phyloP scores from a whole-genome alignment of 2,797 vertebrate species.

The Myotis myotis region DNA sequence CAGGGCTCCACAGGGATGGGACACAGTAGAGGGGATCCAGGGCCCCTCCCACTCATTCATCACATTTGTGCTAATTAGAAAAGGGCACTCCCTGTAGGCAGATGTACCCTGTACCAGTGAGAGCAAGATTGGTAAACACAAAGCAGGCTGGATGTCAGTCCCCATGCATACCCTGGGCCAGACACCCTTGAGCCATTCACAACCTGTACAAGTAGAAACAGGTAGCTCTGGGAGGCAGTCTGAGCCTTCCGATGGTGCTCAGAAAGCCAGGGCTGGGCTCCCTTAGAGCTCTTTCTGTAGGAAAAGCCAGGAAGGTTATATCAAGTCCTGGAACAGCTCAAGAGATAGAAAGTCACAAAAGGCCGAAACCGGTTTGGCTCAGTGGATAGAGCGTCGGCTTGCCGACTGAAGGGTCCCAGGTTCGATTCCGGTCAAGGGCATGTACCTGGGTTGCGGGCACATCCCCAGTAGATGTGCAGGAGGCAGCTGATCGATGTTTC shows the following conservation, averaged over 20 bases:
- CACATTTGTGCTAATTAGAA: conserved; percentile 43
- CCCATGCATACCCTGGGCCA: background rate
- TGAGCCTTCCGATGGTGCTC: background rate
- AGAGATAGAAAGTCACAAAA: background rate
- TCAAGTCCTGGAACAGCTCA: background rate
- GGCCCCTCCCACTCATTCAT: background rate
- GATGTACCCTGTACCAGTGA: background rate
- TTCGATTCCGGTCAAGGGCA: too few species aligned
- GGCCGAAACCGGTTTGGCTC: too few species aligned
- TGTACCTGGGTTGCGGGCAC: too few species aligned
- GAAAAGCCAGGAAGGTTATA: conserved; percentile 24
- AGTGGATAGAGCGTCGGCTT: too few species aligned
- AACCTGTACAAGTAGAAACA: background rate
- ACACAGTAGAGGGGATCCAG: background rate
- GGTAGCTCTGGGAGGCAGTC: background rate
- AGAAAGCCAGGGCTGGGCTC: background rate
- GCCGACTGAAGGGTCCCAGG: too few species aligned
- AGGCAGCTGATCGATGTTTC: too few species aligned
- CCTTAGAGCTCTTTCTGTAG: background rate
- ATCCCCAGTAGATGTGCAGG: too few species aligned
- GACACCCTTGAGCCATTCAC: background rate
- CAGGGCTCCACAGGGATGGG: background rate
- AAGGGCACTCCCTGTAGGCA: conserved; percentile 32
- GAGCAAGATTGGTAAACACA: background rate
- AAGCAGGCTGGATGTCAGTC: background rate